Evolutionary conservation across 2,113 vertebrate genomes (phyloP).

Genomic region (cat (Felis catus)): DNA sequence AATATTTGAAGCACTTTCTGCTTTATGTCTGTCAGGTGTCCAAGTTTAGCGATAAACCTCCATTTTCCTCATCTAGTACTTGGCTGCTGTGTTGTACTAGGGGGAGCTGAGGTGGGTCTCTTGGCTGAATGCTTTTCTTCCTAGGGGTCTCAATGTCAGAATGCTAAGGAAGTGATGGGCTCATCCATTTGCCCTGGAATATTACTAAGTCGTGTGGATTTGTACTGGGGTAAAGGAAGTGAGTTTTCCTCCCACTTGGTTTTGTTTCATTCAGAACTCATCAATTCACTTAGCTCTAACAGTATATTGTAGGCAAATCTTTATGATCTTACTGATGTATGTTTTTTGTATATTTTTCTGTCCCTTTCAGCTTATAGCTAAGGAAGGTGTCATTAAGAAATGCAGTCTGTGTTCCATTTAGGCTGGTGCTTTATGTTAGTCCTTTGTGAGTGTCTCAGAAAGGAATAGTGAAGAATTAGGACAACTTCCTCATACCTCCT

Average conservation of each 20-base stretch:
- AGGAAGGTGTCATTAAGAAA: background rate
- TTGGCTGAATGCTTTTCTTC: background rate
- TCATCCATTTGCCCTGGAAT: background rate
- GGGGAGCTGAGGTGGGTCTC: background rate
- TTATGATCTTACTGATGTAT: background rate
- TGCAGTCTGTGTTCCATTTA: background rate
- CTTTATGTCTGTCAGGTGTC: background rate
- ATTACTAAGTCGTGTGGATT: background rate
- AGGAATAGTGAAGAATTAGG: background rate
- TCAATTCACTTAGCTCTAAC: background rate
- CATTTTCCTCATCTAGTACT: background rate
- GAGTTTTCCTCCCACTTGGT: background rate
- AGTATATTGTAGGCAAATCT: background rate
- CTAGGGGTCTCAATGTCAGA: background rate
- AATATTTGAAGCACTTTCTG: background rate
- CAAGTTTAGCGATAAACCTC: constrained; percentile 15
- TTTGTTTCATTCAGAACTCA: constrained; percentile 16
- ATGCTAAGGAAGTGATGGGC: background rate
- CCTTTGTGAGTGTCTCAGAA: background rate
- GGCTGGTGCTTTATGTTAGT: background rate
- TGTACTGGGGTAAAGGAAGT: background rate
- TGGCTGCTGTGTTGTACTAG: background rate
- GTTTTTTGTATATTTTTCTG: background rate
- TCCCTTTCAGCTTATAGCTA: background rate
- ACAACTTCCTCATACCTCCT: background rate